Percentiles rank a stretch among this genome's conserved stretches.
These are phyloP conservation scores for Pentalonia nigronervosa DNA, from an alignment of 1,140 invertebrate genomes.

Conservation along the genomic window DNA sequence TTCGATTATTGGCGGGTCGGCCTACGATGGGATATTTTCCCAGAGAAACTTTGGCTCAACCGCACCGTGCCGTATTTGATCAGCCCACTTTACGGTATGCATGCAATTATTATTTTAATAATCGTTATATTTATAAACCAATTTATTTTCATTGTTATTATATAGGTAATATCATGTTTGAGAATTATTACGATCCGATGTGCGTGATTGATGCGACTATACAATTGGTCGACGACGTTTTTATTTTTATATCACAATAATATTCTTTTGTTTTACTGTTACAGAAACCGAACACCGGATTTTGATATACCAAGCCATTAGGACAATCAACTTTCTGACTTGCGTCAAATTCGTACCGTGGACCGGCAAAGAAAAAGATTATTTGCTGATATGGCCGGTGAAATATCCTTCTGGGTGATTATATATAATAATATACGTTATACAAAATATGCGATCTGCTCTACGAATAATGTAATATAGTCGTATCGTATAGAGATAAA, in stretches of 20 bases:
- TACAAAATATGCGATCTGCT: neutral
- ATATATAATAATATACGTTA: neutral
- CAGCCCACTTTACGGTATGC: slow-evolving; percentile 70
- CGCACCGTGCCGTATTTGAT: slow-evolving; percentile 70
- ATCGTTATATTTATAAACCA: neutral
- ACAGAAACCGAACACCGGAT: slow-evolving; percentile 68
- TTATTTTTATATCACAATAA: neutral
- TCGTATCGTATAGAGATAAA: no score
- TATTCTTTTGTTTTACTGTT: slow-evolving; percentile 56
- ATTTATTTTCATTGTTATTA: neutral
- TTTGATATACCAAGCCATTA: slow-evolving; percentile 70
- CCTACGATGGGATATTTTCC: slow-evolving; percentile 72
- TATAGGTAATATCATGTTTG: neutral
- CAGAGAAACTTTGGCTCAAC: slow-evolving; percentile 71
- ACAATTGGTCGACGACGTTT: neutral
- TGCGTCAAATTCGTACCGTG: slow-evolving; percentile 72
- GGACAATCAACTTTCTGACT: slow-evolving; percentile 70
- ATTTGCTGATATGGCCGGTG: slow-evolving; percentile 72
- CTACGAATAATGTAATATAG: neutral
- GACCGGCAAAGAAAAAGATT: slow-evolving; percentile 70
- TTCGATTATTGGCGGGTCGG: slow-evolving; percentile 70
- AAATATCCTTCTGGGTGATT: slow-evolving; percentile 69
- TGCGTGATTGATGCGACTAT: neutral
- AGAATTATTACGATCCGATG: neutral
- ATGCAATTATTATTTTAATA: neutral